Evolutionary conservation across 2,888 invertebrate genomes (phyloP).

Genomic region (Azorinus chamasolen): DNA sequence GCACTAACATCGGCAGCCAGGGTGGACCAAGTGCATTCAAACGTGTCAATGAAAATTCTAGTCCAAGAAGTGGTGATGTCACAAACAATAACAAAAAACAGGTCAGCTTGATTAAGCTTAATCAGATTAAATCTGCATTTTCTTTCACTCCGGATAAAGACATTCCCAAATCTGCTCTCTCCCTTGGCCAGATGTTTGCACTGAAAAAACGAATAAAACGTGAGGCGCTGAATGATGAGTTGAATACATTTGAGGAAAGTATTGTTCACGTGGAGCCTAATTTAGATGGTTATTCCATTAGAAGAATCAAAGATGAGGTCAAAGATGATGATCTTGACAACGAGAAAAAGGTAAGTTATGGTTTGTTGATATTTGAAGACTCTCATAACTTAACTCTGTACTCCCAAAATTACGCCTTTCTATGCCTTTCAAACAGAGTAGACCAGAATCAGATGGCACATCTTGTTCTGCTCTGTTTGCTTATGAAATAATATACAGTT

Average conservation of each 20-base stretch:
- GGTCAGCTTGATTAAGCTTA: slow-evolving; percentile 71
- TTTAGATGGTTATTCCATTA: slow-evolving; percentile 34
- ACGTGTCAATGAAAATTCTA: slow-evolving; percentile 36
- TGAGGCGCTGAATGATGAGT: slow-evolving; percentile 56
- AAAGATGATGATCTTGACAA: slow-evolving; percentile 17
- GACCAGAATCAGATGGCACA: no score
- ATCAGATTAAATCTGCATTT: slow-evolving; percentile 78
- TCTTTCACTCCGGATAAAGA: slow-evolving; percentile 49
- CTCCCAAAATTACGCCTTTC: no score
- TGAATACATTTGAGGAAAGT: slow-evolving; percentile 46
- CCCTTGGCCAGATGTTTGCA: slow-evolving; percentile 74
- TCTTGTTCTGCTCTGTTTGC: no score
- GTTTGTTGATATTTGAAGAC: no score
- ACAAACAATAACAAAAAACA: slow-evolving; percentile 20
- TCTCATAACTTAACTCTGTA: no score
- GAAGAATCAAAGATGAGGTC: slow-evolving; percentile 31
- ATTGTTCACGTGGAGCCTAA: slow-evolving; percentile 43
- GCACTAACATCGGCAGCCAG: slow-evolving; percentile 16
- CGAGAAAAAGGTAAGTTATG: slow-evolving; percentile 23
- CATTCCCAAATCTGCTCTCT: slow-evolving; percentile 52
- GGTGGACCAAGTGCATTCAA: slow-evolving; percentile 52
- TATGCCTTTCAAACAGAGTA: no score
- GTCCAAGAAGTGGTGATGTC: slow-evolving; percentile 33
- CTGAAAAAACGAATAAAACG: slow-evolving; percentile 74
- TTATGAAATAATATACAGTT: no score